A percentile compares a stretch with the other conserved stretches of the same genome.
Conservation (phyloP, 2,888 invertebrate species). For the Pycnomerus fuliginosus region DNA sequence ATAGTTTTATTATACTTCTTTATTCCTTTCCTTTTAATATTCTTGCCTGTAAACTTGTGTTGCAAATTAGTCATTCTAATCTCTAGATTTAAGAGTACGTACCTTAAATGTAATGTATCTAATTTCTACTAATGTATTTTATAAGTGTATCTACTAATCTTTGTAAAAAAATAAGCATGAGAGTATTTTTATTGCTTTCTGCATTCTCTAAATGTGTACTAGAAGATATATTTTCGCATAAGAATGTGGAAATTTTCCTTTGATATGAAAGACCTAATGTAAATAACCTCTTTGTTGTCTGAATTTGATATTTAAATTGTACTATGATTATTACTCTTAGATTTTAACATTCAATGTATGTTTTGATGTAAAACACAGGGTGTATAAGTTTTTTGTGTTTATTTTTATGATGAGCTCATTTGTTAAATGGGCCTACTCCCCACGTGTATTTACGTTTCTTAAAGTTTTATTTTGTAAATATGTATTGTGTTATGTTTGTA, state of each 20-base stretch:
- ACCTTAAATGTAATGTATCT: conserved; percentile 10
- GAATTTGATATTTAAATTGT: conserved; percentile 23
- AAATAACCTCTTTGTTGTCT: conserved; percentile 25
- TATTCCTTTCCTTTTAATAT: too few relatives aligned
- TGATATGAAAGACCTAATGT: too few relatives aligned
- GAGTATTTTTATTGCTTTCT: conserved; percentile 8
- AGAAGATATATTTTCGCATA: neutral
- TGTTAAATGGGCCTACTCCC: conserved; percentile 16
- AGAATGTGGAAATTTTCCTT: too few relatives aligned
- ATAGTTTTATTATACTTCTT: too few relatives aligned
- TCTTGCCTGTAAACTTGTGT: conserved; percentile 16
- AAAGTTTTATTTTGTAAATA: conserved; percentile 20
- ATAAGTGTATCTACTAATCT: too few relatives aligned
- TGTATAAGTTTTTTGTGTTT: conserved; percentile 22
- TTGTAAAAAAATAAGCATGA: neutral
- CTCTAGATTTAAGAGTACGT: conserved; percentile 9
- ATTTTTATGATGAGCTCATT: conserved; percentile 17
- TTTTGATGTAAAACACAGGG: conserved; percentile 14
- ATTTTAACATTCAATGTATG: neutral
- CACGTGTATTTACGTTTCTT: conserved; percentile 11
- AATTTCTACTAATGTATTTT: too few relatives aligned
- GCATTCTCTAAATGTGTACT: conserved; percentile 7
- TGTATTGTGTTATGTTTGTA: conserved; percentile 28
- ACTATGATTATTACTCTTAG: conserved; percentile 1
- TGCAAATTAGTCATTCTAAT: conserved; percentile 13